Conservation (phyloP, 1,140 invertebrate genomes). For the Ptiloglossa arizonensis region DNA sequence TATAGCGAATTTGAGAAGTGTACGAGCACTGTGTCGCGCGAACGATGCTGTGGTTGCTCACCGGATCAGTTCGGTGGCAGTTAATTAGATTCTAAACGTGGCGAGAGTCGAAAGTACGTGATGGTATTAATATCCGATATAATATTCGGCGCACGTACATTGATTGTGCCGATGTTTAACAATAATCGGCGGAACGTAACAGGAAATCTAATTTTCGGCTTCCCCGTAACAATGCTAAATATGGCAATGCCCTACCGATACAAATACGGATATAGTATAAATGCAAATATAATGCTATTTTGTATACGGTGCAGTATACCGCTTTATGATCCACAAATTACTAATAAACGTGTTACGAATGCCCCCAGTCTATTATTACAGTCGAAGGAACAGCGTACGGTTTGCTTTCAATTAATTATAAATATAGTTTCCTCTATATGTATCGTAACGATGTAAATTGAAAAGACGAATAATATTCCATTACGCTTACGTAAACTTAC, state of each 20-base stretch:
- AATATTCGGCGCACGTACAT: conserved; percentile 52
- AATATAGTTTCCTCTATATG: too few relatives aligned
- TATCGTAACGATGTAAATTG: too few relatives aligned
- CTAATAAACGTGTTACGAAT: conserved; percentile 18
- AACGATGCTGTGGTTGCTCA: neutral
- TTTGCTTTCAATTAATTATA: neutral
- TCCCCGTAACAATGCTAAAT: conserved; percentile 34
- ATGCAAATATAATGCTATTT: too few relatives aligned
- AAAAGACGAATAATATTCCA: neutral
- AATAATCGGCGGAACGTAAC: conserved; percentile 10
- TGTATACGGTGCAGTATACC: conserved; percentile 6
- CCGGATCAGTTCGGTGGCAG: neutral
- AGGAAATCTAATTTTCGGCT: neutral
- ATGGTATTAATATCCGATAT: conserved; percentile 50
- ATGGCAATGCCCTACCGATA: neutral
- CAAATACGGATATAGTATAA: too few relatives aligned
- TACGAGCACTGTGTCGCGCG: neutral
- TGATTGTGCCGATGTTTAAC: conserved; percentile 49
- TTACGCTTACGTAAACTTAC: neutral
- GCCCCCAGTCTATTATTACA: neutral
- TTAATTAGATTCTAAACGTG: conserved; percentile 26
- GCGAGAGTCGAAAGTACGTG: conserved; percentile 17
- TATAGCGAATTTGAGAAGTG: too few relatives aligned
- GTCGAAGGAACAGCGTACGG: neutral
- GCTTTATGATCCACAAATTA: conserved; percentile 29